Conservation (phyloP, 2,888 invertebrate species). For the Tolmerus cingulatus region DNA sequence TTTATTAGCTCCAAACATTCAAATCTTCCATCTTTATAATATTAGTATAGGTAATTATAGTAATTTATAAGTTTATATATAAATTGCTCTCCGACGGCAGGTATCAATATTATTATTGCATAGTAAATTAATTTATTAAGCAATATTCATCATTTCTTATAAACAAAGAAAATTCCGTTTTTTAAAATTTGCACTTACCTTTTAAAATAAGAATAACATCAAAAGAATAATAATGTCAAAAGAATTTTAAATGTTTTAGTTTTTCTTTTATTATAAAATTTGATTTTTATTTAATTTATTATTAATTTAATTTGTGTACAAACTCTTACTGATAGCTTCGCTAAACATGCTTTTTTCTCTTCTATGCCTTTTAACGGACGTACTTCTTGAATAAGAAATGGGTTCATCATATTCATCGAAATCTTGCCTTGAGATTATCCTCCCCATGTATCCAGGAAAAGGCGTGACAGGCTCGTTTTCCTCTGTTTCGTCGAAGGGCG, state of each 20-base stretch:
- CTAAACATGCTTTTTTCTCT: neutral
- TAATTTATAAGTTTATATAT: no score
- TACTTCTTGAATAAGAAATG: neutral
- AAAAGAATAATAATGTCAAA: no score
- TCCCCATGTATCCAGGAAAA: constrained; percentile 62
- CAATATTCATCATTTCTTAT: no score
- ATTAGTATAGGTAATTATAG: no score
- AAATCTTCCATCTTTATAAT: no score
- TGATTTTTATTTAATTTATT: neutral
- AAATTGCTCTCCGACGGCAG: no score
- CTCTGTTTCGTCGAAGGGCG: constrained; percentile 62
- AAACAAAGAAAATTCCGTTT: no score
- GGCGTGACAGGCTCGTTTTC: constrained; percentile 58
- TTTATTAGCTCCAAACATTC: no score
- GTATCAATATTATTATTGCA: no score
- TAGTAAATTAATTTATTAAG: no score
- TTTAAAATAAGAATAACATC: no score
- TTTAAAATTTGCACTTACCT: no score
- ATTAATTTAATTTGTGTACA: neutral
- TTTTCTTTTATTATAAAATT: neutral
- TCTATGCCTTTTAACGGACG: neutral
- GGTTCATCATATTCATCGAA: constrained; percentile 47
- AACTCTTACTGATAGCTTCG: neutral
- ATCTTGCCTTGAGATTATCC: constrained; percentile 51
- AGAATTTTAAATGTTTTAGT: neutral